Evolutionary conservation across 1,140 invertebrate genomes (phyloP).

Genomic region (Sitophilus oryzae): DNA sequence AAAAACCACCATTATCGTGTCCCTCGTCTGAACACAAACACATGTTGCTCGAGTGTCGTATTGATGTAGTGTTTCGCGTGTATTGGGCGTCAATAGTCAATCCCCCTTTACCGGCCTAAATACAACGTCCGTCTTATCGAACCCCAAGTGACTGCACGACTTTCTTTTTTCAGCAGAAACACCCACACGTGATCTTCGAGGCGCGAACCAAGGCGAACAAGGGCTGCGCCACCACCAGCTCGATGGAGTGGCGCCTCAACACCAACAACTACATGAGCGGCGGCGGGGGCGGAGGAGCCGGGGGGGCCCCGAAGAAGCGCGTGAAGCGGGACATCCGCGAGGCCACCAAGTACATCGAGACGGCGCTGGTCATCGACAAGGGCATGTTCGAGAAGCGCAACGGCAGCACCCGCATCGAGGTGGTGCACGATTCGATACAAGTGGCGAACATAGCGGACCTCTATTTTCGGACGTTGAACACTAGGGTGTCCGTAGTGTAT

Average conservation of each 20-base stretch:
- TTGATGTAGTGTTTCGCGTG: too few relatives aligned
- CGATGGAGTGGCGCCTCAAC: constrained; percentile 65
- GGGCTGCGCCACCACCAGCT: constrained; percentile 77
- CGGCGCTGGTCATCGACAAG: constrained; percentile 86
- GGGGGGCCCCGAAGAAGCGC: too few relatives aligned
- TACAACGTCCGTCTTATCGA: too few relatives aligned
- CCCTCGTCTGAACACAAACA: too few relatives aligned
- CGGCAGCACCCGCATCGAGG: constrained; percentile 79
- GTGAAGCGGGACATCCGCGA: constrained; percentile 73
- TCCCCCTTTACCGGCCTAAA: too few relatives aligned
- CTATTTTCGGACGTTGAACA: constrained; percentile 75
- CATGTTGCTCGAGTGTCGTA: too few relatives aligned
- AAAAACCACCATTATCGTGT: too few relatives aligned
- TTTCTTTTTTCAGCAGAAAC: constrained; percentile 78
- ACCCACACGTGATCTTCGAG: constrained; percentile 94
- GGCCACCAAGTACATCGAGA: constrained; percentile 87
- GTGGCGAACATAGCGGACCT: constrained; percentile 94
- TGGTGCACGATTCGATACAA: constrained; percentile 91
- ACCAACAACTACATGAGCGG: constrained; percentile 19
- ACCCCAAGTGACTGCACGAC: constrained; percentile 45
- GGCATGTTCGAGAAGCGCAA: constrained; percentile 91
- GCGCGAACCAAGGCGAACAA: constrained; percentile 80
- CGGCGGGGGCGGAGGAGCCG: background rate
- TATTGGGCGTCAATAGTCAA: too few relatives aligned
- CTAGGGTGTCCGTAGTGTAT: constrained; percentile 88